These are phyloP conservation scores for Drosophila sechellia DNA, from an alignment of 1,140 invertebrate genomes.

Conservation along the genomic window DNA sequence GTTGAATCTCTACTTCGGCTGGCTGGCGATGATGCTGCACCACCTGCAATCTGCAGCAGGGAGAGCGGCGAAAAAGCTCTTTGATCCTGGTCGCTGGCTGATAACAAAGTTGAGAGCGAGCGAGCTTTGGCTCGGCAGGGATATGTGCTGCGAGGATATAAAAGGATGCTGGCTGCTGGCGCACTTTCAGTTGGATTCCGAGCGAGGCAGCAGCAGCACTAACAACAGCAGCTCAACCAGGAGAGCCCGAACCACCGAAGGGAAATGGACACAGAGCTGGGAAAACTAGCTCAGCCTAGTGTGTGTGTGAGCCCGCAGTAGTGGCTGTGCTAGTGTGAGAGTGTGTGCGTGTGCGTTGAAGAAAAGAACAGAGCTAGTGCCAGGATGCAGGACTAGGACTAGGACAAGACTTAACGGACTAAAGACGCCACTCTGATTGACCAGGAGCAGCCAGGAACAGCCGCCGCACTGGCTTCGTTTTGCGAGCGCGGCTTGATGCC, in stretches of 20 bases:
- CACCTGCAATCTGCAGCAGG: constrained; percentile 30
- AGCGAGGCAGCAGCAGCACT: constrained; percentile 66
- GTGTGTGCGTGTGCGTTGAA: constrained; percentile 20
- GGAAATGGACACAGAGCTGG: constrained; percentile 53
- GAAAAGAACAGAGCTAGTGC: constrained; percentile 27
- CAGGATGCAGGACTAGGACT: constrained; percentile 18
- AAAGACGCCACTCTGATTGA: constrained; percentile 43
- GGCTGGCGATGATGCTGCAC: constrained; percentile 18
- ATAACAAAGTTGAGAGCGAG: constrained; percentile 59
- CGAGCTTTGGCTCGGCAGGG: constrained; percentile 44
- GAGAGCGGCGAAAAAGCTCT: constrained; percentile 64
- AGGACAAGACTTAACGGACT: not conserved
- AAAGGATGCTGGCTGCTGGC: constrained; percentile 73
- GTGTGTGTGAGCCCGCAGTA: constrained; percentile 22
- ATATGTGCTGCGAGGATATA: constrained; percentile 53
- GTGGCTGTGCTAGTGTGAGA: constrained; percentile 14
- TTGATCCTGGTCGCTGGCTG: constrained; percentile 59
- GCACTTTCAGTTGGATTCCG: constrained; percentile 80
- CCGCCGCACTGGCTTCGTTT: constrained; percentile 72
- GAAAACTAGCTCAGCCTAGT: constrained; percentile 68
- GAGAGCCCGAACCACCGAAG: constrained; percentile 20
- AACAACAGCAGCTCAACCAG: constrained; percentile 24
- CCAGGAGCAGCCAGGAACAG: constrained; percentile 41
- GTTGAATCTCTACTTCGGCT: constrained; percentile 35
- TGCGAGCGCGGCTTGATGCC: constrained; percentile 76